Percentiles rank a stretch among this genome's conserved stretches.
These are phyloP conservation scores for Genyomyrus donnyi DNA, from an alignment of 2,113 vertebrate species.

Conservation along the genomic window DNA sequence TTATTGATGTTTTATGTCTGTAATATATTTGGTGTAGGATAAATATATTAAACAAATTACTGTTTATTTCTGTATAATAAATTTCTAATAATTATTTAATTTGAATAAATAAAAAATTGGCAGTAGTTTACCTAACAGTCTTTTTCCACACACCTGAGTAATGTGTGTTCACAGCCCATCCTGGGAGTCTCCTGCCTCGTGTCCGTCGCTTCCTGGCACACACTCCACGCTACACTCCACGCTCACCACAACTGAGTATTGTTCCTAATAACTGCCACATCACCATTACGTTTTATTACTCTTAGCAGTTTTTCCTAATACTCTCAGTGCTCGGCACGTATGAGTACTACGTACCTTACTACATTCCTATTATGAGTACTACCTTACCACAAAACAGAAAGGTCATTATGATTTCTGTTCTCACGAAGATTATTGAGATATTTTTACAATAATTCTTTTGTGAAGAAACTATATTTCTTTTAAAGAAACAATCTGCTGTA, in stretches of 20 bases:
- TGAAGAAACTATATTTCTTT: neutral
- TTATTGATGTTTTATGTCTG: neutral
- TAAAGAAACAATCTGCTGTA: neutral
- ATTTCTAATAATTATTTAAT: neutral
- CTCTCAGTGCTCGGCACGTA: neutral
- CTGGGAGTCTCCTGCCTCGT: neutral
- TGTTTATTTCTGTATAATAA: neutral
- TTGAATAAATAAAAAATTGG: neutral
- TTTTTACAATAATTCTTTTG: neutral
- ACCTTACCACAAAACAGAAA: neutral
- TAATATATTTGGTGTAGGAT: neutral
- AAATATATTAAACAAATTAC: neutral
- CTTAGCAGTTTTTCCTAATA: neutral
- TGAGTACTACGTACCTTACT: neutral
- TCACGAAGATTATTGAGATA: neutral
- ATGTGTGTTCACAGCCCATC: neutral
- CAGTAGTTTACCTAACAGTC: neutral
- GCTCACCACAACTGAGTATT: neutral
- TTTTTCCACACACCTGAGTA: neutral
- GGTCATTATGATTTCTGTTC: neutral
- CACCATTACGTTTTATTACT: neutral
- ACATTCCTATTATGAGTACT: neutral
- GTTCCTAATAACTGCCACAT: neutral
- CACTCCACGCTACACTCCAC: neutral
- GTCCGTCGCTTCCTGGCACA: neutral